These are phyloP conservation scores for Tuta absoluta DNA, from an alignment of 2,888 invertebrate genomes.

Conservation along the genomic window DNA sequence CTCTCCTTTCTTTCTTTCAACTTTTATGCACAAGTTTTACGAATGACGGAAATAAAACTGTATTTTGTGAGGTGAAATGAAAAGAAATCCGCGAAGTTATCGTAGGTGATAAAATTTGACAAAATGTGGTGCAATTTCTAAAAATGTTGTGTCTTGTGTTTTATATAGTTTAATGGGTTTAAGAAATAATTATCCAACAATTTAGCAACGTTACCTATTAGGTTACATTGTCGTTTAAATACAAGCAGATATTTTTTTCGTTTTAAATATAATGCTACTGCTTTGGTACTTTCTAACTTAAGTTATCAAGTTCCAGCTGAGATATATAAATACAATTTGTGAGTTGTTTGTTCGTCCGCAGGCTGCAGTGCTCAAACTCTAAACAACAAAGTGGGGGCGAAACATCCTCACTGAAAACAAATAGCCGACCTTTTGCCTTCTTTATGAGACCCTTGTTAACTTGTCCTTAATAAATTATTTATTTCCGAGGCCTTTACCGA, in stretches of 20 bases:
- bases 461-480: conserved; percentile 80
- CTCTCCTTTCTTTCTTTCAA: conserved; percentile 16
- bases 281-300: neutral
- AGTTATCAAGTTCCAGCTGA: neutral
- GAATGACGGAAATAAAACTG: neutral
- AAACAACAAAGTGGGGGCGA: conserved; percentile 74
- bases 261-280: too few species aligned
- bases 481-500: conserved; percentile 47
- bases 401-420: conserved; percentile 75
- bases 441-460: conserved; percentile 81
- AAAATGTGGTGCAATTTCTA: neutral
- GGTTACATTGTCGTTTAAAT: too few species aligned
- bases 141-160: too few species aligned
- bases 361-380: conserved; percentile 65
- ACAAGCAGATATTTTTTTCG: too few species aligned
- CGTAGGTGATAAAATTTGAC: neutral
- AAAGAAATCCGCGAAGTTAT: neutral
- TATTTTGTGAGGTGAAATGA: neutral
- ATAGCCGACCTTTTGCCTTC: conserved; percentile 80
- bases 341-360: conserved; percentile 49
- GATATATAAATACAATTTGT: conserved; percentile 44
- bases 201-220: too few species aligned
- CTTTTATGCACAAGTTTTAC: conserved; percentile 14
- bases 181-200: too few species aligned
- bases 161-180: too few species aligned